Base-by-base conservation (phyloP, 1,140 invertebrate genomes). In the Polypedilum pembai region DNA sequence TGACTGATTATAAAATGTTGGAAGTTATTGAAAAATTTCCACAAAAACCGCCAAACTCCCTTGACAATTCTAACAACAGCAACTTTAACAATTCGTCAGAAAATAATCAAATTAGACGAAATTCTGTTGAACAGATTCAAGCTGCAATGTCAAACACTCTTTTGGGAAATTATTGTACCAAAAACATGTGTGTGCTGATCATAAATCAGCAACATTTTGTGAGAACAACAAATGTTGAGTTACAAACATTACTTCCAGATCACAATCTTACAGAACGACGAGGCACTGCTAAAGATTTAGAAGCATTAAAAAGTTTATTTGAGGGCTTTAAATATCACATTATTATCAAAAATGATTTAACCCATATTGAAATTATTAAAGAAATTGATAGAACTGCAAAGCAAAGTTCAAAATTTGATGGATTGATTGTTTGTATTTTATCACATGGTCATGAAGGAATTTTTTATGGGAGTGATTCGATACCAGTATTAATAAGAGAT, bases 171-270 rank as follows among this genome's bases (percentile, higher is more conserved):
- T 69, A 69, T 18, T 10, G 4, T n/a, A 20, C 65, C 8, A 69
- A 69, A 18, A 69, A 69, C 4, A 69, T 69, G 17, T 21, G 8
- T 63, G 40, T 79, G 8, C 45, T 82, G 3, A 82, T 82, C 1
- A 80, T 82, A 17, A 82, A 80, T 76, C 80, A 82, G 56, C 75
- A 76, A 12, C 18, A n/a, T 3, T 82, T 82, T 41, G 76, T 80
- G 75, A 18, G 45, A n/a, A 74, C 76, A 4, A 41, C 73, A 10
- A 75, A 76, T 76, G 73, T 74, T 3, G 73, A 74, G 41, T 72
- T 75, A n/a, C 73, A 75, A 41, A 76, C 45, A 0, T n/a, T 40
- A 1, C 24, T 77, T 21, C 76, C 77, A 3, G 12, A 75, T 73
- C 75, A 74, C 8, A 7, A 63, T 17, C 66, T 80, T 12, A 5